Base-by-base conservation (phyloP, 2,888 invertebrate genomes). In the Clostera curtula region DNA sequence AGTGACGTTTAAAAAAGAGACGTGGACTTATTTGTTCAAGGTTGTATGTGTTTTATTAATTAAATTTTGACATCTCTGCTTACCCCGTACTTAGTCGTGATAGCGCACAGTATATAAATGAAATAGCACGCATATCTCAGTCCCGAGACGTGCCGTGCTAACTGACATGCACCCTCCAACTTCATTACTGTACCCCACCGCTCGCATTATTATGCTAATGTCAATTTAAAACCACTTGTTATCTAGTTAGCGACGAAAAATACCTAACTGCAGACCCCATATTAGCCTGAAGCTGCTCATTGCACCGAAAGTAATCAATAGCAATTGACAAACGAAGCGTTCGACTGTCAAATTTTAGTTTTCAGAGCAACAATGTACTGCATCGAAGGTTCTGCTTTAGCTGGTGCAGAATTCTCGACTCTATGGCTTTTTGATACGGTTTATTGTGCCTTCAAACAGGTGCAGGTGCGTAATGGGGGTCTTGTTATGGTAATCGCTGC, bases 151-250 rank as follows among this genome's bases (percentile, higher is more conserved):
- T 37, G 45, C 33, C 36, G 26, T 31, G 51, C 37, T 40, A 44
- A 54, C 40, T 52, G 56, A 53, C 55, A 47, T 42, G 35, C 55
- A 43, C 57, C 62, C 60, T 52, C 49, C 57, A 57, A 64, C 59
- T 56, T 58, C 52, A 60, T 66, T 63, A 62, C 41, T 52, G 56
- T 43, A 60, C 63, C 50, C 59, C 56, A 54, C 36, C 42, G 36
- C 36, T 34, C 58, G 45, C 64, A 77, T 80, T 77, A 79, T 79
- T 76, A 83, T 83, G 82, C 71, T 82, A 74, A 83, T 82, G 68
- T 66, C 75, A 82, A 83, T 83, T 83, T 79, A 67, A 80, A 82
- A 76, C 82, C 82, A 82, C 82, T 83, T 79, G 82, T 83, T 83
- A 83, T 79, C 79, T 82, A 82, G 82, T 83, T 83, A 83, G 76